These are phyloP conservation scores for Galeopterus variegatus DNA, from an alignment of 2,113 vertebrate species.

Conservation along the genomic window DNA sequence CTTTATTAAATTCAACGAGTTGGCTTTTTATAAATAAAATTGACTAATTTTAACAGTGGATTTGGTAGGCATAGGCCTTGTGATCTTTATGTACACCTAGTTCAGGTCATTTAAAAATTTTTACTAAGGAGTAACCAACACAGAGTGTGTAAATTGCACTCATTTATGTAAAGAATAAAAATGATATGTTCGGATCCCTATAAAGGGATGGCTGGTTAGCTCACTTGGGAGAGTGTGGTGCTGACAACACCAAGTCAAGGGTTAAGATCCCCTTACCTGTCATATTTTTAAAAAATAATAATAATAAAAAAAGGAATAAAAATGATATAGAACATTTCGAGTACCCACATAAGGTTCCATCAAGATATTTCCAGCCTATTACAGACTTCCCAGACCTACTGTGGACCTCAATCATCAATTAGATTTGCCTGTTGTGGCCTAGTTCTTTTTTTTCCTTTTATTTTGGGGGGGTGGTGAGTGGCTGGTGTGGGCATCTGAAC, in stretches of 20 bases:
- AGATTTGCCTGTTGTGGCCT: constrained; percentile 15
- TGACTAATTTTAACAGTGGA: background rate
- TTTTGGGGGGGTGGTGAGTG: no score
- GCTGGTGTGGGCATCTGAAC: no score
- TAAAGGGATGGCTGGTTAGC: no score
- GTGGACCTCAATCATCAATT: background rate
- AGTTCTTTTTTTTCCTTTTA: background rate
- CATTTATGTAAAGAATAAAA: background rate
- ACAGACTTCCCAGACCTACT: background rate
- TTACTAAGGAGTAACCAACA: background rate
- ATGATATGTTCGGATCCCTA: background rate
- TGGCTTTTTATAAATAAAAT: constrained; percentile 27
- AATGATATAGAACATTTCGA: background rate
- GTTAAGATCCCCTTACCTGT: no score
- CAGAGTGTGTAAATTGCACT: background rate
- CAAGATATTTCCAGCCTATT: background rate
- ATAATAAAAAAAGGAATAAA: background rate
- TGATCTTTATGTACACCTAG: background rate
- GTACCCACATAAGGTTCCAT: background rate
- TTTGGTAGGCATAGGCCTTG: background rate
- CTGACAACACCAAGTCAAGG: no score
- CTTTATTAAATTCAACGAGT: constrained; percentile 20
- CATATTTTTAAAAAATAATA: no score
- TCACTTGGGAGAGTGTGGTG: no score
- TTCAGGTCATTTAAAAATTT: background rate